phyloP scores from a whole-genome alignment of 2,888 invertebrate genomes.

The Elmis aenea region DNA sequence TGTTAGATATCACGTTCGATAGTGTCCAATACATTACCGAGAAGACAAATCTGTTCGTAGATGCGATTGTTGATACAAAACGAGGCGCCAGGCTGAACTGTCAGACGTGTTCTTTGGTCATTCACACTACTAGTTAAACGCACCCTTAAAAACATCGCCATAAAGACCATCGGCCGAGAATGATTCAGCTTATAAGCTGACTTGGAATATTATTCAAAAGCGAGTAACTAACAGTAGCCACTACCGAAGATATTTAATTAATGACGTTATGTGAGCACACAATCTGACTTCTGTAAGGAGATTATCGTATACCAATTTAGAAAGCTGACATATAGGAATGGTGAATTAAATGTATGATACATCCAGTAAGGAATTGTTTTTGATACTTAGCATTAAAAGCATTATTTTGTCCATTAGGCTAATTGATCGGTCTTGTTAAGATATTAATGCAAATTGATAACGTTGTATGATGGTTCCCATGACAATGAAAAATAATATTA shows the following conservation, averaged over 20 bases:
- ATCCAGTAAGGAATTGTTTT: too few species aligned
- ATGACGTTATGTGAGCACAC: slow-evolving; percentile 1
- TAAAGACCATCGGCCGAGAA: background rate
- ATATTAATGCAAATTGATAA: too few species aligned
- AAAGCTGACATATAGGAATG: slow-evolving; percentile 13
- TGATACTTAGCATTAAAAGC: too few species aligned
- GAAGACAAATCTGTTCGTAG: slow-evolving; percentile 21
- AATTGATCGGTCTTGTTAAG: background rate
- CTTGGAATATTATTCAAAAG: too few species aligned
- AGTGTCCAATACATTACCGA: slow-evolving; percentile 7
- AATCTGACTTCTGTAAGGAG: background rate
- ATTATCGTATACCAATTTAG: slow-evolving; percentile 13
- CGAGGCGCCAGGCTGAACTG: slow-evolving; percentile 23
- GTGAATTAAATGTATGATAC: slow-evolving; percentile 19
- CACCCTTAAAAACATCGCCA: background rate
- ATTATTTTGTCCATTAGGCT: slow-evolving; percentile 10
- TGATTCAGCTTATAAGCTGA: background rate
- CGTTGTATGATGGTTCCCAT: too few species aligned
- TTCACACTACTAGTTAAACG: slow-evolving; percentile 21
- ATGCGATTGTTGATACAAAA: slow-evolving; percentile 21
- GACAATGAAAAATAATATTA: too few species aligned
- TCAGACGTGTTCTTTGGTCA: slow-evolving; percentile 24
- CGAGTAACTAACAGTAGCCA: slow-evolving; percentile 3
- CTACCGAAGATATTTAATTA: slow-evolving; percentile 6
- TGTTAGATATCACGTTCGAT: too few species aligned